These are phyloP conservation scores for Caenorhabditis drosophilae DNA, from an alignment of 2,888 invertebrate genomes.

Conservation along the genomic window DNA sequence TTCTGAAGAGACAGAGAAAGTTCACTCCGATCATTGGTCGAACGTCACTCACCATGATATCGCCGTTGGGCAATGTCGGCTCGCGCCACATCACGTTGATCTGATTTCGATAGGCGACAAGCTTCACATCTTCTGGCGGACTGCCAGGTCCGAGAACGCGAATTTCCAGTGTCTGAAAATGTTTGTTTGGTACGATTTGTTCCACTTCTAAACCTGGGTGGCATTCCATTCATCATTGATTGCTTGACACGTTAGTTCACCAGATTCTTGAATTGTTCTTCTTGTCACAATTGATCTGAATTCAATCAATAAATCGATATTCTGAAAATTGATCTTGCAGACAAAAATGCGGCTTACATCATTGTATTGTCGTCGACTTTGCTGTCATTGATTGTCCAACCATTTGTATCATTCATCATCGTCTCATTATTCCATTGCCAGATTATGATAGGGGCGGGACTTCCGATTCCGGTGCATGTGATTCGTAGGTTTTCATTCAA, in stretches of 20 bases:
- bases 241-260: slow-evolving; percentile 24
- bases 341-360: slow-evolving; percentile 7
- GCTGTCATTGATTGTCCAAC: slow-evolving; percentile 29
- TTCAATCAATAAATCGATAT: background rate
- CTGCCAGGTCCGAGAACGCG: slow-evolving; percentile 32
- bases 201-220: too few relatives aligned
- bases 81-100: slow-evolving; percentile 46
- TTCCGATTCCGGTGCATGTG: slow-evolving; percentile 41
- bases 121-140: slow-evolving; percentile 34
- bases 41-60: slow-evolving; percentile 33
- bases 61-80: slow-evolving; percentile 46
- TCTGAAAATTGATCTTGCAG: background rate
- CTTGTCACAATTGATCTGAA: slow-evolving; percentile 33
- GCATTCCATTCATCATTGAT: slow-evolving; percentile 38
- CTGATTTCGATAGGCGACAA: slow-evolving; percentile 41
- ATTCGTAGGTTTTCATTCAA: slow-evolving; percentile 24
- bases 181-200: too few relatives aligned
- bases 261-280: slow-evolving; percentile 26
- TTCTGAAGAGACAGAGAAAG: too few relatives aligned
- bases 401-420: slow-evolving; percentile 28
- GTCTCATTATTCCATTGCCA: slow-evolving; percentile 44
- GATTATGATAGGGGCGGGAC: slow-evolving; percentile 40
- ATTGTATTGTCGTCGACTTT: slow-evolving; percentile 20
- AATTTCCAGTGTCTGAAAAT: slow-evolving; percentile 24
- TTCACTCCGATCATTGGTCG: too few relatives aligned